Evolutionary conservation across 2,797 vertebrate species (phyloP).

Genomic region (Crenichthys baileyi): DNA sequence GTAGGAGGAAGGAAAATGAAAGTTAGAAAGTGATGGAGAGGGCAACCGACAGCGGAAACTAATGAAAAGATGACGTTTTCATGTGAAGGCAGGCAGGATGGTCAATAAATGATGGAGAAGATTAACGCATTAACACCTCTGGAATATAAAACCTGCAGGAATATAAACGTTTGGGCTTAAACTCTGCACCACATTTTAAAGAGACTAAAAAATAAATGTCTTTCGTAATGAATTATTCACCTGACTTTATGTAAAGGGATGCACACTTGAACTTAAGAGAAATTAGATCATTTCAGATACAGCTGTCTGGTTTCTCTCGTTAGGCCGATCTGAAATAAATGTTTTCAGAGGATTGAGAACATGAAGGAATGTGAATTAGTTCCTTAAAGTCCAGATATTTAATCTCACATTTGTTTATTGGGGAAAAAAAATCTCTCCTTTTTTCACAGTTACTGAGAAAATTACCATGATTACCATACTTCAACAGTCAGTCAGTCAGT

Average conservation of each 20-base stretch:
- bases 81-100: slow-evolving; percentile 34
- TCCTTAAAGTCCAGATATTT: neutral
- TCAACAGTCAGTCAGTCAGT: no score
- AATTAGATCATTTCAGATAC: neutral
- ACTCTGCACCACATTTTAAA: neutral
- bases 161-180: neutral
- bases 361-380: no score
- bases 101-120: slow-evolving; percentile 46
- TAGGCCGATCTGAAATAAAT: neutral
- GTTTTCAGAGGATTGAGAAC: neutral
- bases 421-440: neutral
- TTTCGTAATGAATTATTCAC: neutral
- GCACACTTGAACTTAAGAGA: neutral
- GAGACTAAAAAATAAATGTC: neutral
- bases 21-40: slow-evolving; percentile 42
- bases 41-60: slow-evolving; percentile 29
- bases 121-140: slow-evolving; percentile 12
- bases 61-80: slow-evolving; percentile 29
- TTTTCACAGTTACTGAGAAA: neutral
- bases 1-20: slow-evolving; percentile 25
- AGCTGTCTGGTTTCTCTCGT: neutral
- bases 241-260: neutral
- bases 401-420: neutral
- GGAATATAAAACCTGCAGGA: neutral
- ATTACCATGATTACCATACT: neutral